phyloP scores from a whole-genome alignment of 2,797 vertebrate species.

The Paramormyrops hopkinsi region DNA sequence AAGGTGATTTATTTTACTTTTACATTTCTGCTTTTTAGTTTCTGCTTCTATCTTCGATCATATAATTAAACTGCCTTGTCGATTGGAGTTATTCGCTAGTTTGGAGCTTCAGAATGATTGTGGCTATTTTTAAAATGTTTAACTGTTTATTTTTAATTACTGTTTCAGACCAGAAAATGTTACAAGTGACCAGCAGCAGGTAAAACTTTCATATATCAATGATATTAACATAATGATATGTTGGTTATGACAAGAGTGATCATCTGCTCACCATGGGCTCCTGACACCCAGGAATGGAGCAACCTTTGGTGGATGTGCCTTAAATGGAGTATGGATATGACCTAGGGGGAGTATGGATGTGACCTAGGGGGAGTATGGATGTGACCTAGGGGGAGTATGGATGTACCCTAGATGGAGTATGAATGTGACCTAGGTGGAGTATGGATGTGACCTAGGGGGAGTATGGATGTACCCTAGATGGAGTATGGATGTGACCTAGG shows the following conservation, averaged over 20 bases:
- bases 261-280: background rate
- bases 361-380: too few relatives aligned
- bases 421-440: too few relatives aligned
- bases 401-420: too few relatives aligned
- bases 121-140: background rate
- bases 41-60: background rate
- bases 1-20: background rate
- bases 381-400: background rate
- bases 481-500: too few relatives aligned
- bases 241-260: background rate
- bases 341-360: too few relatives aligned
- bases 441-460: too few relatives aligned
- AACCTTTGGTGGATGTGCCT: background rate
- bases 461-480: too few relatives aligned
- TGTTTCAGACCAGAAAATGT: background rate
- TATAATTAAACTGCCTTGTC: background rate
- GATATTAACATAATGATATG: background rate
- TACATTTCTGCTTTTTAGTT: background rate
- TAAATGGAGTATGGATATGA: background rate
- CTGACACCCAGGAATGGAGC: background rate
- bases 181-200: background rate
- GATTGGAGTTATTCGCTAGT: background rate
- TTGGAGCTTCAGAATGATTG: background rate
- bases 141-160: background rate
- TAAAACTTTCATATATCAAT: background rate